Percentiles rank a stretch among this genome's conserved stretches.
Evolutionary conservation across 2,113 vertebrate species (phyloP).

Genomic region (Limnothrissa miodon): DNA sequence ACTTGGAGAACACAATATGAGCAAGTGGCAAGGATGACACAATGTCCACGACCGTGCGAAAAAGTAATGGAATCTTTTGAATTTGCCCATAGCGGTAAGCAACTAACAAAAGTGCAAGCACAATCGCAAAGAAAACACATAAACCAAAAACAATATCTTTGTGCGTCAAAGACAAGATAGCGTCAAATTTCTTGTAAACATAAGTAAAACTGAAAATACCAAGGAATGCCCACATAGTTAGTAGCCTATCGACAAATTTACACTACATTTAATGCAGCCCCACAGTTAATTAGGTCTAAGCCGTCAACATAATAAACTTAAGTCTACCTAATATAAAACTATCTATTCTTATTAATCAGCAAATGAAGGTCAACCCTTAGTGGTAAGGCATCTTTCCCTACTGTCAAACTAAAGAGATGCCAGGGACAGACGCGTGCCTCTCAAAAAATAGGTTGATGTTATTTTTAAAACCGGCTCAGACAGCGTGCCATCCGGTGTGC

Average conservation of each 20-base stretch:
- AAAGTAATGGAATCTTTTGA: background rate
- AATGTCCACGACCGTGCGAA: slow-evolving; percentile 1
- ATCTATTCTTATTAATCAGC: background rate
- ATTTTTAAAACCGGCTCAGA: slow-evolving; percentile 14
- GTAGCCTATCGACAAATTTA: background rate
- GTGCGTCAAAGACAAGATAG: background rate
- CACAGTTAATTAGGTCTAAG: background rate
- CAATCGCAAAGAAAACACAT: background rate
- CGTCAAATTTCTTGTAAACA: slow-evolving; percentile 14
- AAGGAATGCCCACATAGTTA: slow-evolving; percentile 17
- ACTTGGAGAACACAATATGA: background rate
- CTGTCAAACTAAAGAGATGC: background rate
- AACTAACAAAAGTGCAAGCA: background rate
- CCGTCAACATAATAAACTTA: background rate
- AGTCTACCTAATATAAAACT: background rate
- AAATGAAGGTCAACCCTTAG: background rate
- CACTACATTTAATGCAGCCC: background rate
- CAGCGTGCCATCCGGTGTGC: slow-evolving; percentile 5
- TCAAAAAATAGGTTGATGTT: slow-evolving; percentile 17
- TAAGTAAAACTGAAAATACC: background rate
- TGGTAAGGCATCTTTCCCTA: background rate
- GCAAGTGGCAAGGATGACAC: slow-evolving; percentile 1
- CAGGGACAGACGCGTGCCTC: background rate
- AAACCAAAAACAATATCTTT: background rate
- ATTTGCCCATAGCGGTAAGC: slow-evolving; percentile 6